Conservation (phyloP, 1,140 invertebrate species). For the Cyclargus thomasi region DNA sequence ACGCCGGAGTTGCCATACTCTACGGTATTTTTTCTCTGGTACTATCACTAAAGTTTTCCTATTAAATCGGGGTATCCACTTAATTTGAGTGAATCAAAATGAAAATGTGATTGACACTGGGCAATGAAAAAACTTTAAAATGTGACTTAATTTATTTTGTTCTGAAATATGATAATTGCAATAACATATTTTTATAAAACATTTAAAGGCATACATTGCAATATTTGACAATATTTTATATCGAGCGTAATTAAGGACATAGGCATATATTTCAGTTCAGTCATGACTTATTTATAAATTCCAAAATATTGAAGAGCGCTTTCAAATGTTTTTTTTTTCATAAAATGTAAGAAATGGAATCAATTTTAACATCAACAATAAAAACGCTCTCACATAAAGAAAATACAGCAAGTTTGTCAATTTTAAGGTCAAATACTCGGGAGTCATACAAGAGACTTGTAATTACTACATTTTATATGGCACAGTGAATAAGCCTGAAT, state of each 20-base stretch:
- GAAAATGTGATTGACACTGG: too few relatives aligned
- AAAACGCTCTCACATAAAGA: background rate
- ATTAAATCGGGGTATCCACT: too few relatives aligned
- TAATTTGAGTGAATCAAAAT: too few relatives aligned
- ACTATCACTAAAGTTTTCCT: too few relatives aligned
- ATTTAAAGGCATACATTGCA: conserved; percentile 25
- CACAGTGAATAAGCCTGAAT: conserved; percentile 28
- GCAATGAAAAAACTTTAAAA: conserved; percentile 27
- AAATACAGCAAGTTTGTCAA: background rate
- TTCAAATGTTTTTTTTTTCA: too few relatives aligned
- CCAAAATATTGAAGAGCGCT: too few relatives aligned
- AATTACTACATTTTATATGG: conserved; percentile 23
- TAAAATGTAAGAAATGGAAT: too few relatives aligned
- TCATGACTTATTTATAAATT: too few relatives aligned
- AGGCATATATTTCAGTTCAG: background rate
- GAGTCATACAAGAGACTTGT: background rate
- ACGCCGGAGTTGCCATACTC: too few relatives aligned
- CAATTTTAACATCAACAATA: too few relatives aligned
- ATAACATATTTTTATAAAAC: conserved; percentile 32
- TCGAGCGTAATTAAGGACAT: background rate
- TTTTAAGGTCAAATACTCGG: background rate
- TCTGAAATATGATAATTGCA: conserved; percentile 51
- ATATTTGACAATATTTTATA: too few relatives aligned
- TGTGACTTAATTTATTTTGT: conserved; percentile 67
- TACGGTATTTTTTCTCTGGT: too few relatives aligned